Evolutionary conservation across 2,888 invertebrate species (phyloP), one percentile per base, ranked within the genome.

Genomic region (Lumbricus terrestris): DNA sequence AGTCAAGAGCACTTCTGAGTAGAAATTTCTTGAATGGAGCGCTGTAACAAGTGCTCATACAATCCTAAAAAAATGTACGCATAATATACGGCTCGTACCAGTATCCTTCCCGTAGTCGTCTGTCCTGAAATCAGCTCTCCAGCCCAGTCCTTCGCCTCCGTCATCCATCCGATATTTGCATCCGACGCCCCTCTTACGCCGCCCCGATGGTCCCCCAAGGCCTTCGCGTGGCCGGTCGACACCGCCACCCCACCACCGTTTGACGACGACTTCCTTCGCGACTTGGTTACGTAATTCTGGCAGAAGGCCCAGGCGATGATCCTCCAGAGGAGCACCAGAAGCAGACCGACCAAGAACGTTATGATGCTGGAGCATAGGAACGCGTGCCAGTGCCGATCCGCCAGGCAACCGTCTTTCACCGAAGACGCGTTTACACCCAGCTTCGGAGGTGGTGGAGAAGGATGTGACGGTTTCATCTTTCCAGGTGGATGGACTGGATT

Each of bases 91-190:
- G 37, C n/a, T 38, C 94, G 93, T 92, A 95, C 95, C 93, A 95
- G 91, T 83, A 95, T 95, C 91, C 99, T 97, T 95, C 99, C 99
- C 94, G 99, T 99, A 95, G 99, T 98, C 95, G 99, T 99, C 96
- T 99, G 99, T 95, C 99, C 99, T 95, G 99, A 99, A 96, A 99
- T 99, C 95, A 99, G 97, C 96, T 99, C 99, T 95, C 99, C 99
- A 95, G 99, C 99, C 99, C 99, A 99, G 96, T 99, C 99, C 96
- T 99, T 99, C 95, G 99, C 99, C 96, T 99, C 99, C 95, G 99
- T 99, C 97, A 99, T 98, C 97, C 99, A 90, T 40, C 90, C 90
- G 38, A 90, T 88, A n/a, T 90, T 98, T 96, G 98, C 94, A 90
- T 94, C 90, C 11, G 82, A 54, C 33, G 85, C n/a, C 15, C 99